A percentile compares a stretch with the other conserved stretches of the same genome.
Conservation (phyloP, 2,888 invertebrate genomes). For the Lithophane leautieri region DNA sequence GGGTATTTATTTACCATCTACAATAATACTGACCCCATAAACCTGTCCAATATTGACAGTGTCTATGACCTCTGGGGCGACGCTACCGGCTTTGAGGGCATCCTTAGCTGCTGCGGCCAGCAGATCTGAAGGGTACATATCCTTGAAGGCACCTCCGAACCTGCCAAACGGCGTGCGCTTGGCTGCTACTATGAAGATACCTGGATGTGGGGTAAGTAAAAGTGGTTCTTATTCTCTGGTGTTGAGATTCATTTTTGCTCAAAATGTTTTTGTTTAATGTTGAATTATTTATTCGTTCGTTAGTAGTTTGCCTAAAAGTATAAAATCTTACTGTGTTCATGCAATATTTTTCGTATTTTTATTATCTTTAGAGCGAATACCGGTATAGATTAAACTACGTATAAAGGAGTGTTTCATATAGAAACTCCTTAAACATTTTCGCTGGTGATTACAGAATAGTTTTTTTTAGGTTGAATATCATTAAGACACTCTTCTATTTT, state of each 20-base stretch:
- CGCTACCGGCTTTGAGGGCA: slow-evolving; percentile 93
- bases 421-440: neutral
- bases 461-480: neutral
- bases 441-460: neutral
- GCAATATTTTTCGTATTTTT: neutral
- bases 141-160: slow-evolving; percentile 95
- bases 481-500: neutral
- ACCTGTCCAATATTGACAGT: slow-evolving; percentile 97
- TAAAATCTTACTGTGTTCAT: neutral
- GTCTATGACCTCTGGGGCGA: slow-evolving; percentile 96
- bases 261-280: neutral
- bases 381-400: neutral
- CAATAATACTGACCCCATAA: slow-evolving; percentile 87
- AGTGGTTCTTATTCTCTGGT: neutral
- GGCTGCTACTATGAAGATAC: slow-evolving; percentile 97
- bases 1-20: too few relatives aligned
- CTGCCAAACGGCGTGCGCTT: slow-evolving; percentile 99
- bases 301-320: neutral
- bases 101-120: slow-evolving; percentile 95
- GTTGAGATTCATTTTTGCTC: neutral
- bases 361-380: neutral
- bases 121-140: slow-evolving; percentile 93
- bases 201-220: slow-evolving; percentile 82
- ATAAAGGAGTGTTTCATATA: neutral
- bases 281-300: neutral